A percentile compares a stretch with the other conserved stretches of the same genome.
phyloP scores from a whole-genome alignment of 2,113 vertebrate genomes.

The Girardinichthys multiradiatus region DNA sequence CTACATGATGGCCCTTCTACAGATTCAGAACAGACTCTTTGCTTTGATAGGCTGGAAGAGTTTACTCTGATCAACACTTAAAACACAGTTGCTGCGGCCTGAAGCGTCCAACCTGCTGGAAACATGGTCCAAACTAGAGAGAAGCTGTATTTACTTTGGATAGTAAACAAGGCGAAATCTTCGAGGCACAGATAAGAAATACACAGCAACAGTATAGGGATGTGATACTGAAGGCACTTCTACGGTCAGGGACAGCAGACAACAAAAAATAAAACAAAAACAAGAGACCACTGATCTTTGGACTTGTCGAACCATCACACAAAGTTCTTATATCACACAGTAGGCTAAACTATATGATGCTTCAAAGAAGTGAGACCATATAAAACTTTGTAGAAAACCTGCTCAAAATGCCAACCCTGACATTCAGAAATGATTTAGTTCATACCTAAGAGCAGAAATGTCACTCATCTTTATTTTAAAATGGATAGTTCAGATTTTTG shows the following conservation, averaged over 20 bases:
- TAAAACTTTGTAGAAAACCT: slow-evolving; percentile 14
- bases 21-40: slow-evolving; percentile 41
- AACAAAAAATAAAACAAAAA: slow-evolving; percentile 19
- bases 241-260: too few relatives aligned
- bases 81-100: not conserved
- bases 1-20: slow-evolving; percentile 37
- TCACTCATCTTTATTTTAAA: not conserved
- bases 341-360: not conserved
- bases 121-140: slow-evolving; percentile 14
- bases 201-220: slow-evolving; percentile 26
- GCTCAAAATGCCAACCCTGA: slow-evolving; percentile 15
- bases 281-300: slow-evolving; percentile 20
- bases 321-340: not conserved
- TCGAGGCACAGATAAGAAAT: slow-evolving; percentile 24
- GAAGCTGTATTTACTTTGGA: slow-evolving; percentile 56
- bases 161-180: slow-evolving; percentile 38
- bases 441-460: not conserved
- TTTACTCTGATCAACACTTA: not conserved
- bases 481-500: not conserved
- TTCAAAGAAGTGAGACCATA: not conserved
- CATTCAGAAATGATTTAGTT: not conserved
- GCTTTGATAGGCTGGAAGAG: slow-evolving; percentile 14
- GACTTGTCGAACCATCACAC: not conserved
- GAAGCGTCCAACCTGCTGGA: slow-evolving; percentile 8
- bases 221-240: slow-evolving; percentile 63